Base-by-base conservation (phyloP, 2,797 vertebrate genomes). In the Neomorphus geoffroyi region DNA sequence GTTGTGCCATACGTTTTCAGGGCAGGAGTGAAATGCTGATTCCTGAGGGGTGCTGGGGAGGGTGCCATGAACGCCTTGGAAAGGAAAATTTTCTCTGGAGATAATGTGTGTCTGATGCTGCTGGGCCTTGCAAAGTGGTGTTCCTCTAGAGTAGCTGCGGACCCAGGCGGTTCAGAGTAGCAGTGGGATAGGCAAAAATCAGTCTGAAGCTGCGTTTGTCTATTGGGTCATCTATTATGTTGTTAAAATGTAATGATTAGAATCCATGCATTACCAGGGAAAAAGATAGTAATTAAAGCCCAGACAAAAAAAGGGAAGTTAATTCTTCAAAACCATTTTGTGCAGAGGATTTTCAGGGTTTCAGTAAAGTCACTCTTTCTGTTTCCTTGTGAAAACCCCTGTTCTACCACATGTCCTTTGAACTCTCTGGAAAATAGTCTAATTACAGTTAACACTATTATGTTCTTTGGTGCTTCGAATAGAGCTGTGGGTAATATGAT, bases 371-470 rank as follows among this genome's bases (percentile, higher is more conserved):
- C 72, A 86, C 75, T 79, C 43, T 67, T 95, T 80, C 82, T 86
- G 18, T 41, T 95, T 95, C 67, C 21, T 66, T 80, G 45, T 61
- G 53, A 82, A 92, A 93, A 64, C 45, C 41, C 23, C 27, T 60
- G 22, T 41, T 91, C 62, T 77, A 56, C 71, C 74, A 81, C 51
- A 74, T 62, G 61, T 93, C 88, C 88, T 88, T 73, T 14, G 8
- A 94, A 80, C 53, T 86, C 75, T 80, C 81, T 93, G 81, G 92
- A 92, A 96, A 93, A 82, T 88, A 82, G 95, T 92, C 92, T 93
- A 90, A 87, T 96, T 94, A 94, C 61, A 67, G 67, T 92, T 94
- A 94, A 87, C 86, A 48, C 54, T 78, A 43, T 92, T 93, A 82
- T 82, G 56, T 77, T 94, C 78, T 90, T 86, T 74, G 74, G 62